phyloP scores from a whole-genome alignment of 2,888 invertebrate genomes.

The Pelosia muscerda region DNA sequence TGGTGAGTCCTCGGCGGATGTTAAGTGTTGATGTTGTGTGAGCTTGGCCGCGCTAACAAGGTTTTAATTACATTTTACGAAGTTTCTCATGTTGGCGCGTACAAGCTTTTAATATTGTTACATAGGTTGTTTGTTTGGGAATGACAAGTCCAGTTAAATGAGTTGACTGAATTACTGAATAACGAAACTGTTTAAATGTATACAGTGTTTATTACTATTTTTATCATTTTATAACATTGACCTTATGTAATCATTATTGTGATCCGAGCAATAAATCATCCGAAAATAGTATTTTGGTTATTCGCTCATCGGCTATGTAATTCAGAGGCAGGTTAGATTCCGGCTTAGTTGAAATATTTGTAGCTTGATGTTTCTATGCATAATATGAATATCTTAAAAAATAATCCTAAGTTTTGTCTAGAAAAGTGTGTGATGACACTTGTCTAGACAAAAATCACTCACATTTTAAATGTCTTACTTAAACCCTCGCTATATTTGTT shows the following conservation, averaged over 20 bases:
- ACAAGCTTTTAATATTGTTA: slow-evolving; percentile 66
- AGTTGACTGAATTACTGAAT: slow-evolving; percentile 42
- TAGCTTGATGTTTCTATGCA: no score
- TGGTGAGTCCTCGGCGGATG: slow-evolving; percentile 68
- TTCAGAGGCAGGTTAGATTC: no score
- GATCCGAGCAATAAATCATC: no score
- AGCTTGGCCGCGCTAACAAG: slow-evolving; percentile 71
- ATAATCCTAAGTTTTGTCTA: no score
- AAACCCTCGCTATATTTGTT: not conserved
- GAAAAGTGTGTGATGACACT: no score
- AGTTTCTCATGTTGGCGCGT: slow-evolving; percentile 60
- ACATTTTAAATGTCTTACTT: no score
- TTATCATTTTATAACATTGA: slow-evolving; percentile 25
- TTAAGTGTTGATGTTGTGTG: slow-evolving; percentile 72
- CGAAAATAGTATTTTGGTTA: no score
- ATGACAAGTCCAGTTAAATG: slow-evolving; percentile 56
- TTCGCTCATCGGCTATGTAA: no score
- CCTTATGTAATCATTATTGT: no score
- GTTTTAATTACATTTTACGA: slow-evolving; percentile 75
- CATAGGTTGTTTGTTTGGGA: slow-evolving; percentile 56
- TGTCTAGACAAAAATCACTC: no score
- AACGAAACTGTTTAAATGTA: not conserved
- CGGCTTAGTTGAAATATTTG: no score
- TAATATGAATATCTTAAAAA: no score
- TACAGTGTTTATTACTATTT: not conserved